Conservation (phyloP, 2,797 vertebrate species). For the Podarcis siculus region DNA sequence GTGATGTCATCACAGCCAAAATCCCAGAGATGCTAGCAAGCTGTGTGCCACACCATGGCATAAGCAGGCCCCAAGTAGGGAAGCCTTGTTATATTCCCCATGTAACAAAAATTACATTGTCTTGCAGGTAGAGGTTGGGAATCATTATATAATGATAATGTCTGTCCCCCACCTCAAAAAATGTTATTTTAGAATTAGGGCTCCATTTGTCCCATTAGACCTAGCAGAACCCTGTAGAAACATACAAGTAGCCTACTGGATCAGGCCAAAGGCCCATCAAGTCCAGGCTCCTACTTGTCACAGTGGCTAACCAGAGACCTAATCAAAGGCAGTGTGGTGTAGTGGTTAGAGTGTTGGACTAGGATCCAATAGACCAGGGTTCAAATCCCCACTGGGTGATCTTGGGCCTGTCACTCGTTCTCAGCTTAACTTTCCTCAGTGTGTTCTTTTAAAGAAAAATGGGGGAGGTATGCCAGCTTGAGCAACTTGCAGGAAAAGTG, state of each 20-base stretch:
- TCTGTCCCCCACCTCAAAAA: background rate
- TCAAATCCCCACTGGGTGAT: too few species aligned
- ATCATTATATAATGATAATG: constrained; percentile 24
- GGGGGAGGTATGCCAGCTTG: too few species aligned
- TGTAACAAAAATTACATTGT: constrained; percentile 29
- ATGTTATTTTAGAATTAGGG: background rate
- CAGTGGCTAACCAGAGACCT: background rate
- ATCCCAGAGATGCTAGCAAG: background rate
- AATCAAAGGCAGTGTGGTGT: too few species aligned
- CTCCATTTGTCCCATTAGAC: background rate
- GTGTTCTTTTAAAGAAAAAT: too few species aligned
- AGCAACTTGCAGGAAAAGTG: too few species aligned
- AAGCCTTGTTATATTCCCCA: constrained; percentile 12
- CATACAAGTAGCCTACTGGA: background rate
- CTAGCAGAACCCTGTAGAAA: background rate
- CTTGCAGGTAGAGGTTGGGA: constrained; percentile 47
- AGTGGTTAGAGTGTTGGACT: too few species aligned
- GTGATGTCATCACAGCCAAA: constrained; percentile 61
- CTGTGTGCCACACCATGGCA: background rate
- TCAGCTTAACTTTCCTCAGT: too few species aligned
- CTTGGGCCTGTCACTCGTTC: too few species aligned
- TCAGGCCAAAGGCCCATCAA: background rate
- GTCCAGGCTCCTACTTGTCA: background rate
- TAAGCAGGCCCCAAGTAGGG: background rate
- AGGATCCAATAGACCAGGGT: too few species aligned